A percentile compares a stretch with the other conserved stretches of the same genome.
Evolutionary conservation across 2,113 vertebrate genomes (phyloP).

Genomic region (Lasiurus borealis): DNA sequence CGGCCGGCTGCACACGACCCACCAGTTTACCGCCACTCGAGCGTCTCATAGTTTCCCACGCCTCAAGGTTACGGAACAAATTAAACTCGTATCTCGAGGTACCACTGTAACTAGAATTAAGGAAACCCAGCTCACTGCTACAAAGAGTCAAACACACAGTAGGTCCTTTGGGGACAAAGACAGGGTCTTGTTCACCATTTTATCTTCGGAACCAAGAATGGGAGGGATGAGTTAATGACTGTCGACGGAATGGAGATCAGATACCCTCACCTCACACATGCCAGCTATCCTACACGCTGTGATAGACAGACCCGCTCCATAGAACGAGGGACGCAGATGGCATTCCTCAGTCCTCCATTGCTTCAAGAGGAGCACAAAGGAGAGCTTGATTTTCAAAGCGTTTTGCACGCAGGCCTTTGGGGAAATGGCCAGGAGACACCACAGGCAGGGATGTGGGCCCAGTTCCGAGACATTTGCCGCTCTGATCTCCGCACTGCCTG

Average conservation of each 20-base stretch:
- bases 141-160: background rate
- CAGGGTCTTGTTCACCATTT: background rate
- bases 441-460: background rate
- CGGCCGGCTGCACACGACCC: too few species aligned
- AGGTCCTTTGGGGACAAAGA: background rate
- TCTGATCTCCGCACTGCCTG: fast-evolving
- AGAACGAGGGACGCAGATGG: fast-evolving
- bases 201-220: background rate
- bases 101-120: background rate
- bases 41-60: too few species aligned
- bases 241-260: too few species aligned
- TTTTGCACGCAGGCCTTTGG: too few species aligned
- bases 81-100: too few species aligned
- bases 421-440: background rate
- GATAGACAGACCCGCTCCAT: background rate
- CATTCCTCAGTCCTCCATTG: background rate
- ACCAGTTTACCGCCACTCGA: too few species aligned
- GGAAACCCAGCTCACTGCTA: background rate
- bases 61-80: too few species aligned
- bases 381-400: conserved; percentile 24
- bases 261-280: fast-evolving
- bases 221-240: background rate
- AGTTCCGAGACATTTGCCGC: background rate
- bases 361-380: background rate
- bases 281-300: fast-evolving